These are phyloP conservation scores for Sapayoa aenigma DNA, from an alignment of 2,113 vertebrate species.

Conservation along the genomic window DNA sequence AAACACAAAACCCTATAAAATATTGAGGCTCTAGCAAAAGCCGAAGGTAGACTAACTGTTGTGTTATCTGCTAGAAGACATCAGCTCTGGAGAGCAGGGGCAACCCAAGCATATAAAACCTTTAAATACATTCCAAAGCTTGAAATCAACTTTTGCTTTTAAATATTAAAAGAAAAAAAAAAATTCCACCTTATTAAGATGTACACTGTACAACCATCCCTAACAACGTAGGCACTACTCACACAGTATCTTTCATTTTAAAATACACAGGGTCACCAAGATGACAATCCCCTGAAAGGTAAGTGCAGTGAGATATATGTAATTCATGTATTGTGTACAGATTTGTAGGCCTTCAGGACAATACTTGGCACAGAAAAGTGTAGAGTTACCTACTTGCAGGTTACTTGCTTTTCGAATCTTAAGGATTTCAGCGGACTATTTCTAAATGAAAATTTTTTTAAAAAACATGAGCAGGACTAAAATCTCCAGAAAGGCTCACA, in stretches of 20 bases:
- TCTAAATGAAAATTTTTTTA: not conserved
- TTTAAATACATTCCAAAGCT: not conserved
- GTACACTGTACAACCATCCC: not conserved
- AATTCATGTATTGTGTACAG: not conserved
- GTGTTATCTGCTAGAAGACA: not conserved
- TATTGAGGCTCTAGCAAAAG: not conserved
- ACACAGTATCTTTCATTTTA: not conserved
- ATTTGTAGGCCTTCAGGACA: not conserved
- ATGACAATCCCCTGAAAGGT: not conserved
- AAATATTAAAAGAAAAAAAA: not conserved
- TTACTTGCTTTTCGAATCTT: not conserved
- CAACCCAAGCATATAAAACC: not conserved
- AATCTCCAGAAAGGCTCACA: not conserved
- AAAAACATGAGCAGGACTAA: not conserved
- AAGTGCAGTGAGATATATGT: not conserved
- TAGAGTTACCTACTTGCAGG: not conserved
- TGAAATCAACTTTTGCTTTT: not conserved
- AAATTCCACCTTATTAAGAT: not conserved
- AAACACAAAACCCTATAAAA: not conserved
- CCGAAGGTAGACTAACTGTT: not conserved
- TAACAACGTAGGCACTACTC: not conserved
- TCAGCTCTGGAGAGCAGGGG: not conserved
- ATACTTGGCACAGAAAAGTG: not conserved
- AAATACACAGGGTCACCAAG: not conserved
- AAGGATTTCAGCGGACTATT: not conserved